A percentile compares a stretch with the other conserved stretches of the same genome.
phyloP scores from a whole-genome alignment of 2,797 vertebrate species.

The Lacerta agilis region DNA sequence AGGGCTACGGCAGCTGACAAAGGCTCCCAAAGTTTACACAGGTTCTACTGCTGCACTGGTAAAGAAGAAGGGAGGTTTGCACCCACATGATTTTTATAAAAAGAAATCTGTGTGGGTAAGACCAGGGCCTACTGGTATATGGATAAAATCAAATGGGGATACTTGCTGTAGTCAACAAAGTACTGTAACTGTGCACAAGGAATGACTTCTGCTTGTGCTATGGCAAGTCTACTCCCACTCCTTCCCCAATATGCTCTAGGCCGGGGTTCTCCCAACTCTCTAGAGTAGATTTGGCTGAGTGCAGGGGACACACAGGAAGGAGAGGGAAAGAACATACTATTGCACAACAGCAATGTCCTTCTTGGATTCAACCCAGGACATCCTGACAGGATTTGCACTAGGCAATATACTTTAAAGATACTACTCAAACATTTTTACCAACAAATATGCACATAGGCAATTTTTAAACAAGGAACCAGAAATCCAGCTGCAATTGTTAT shows the following conservation, averaged over 20 bases:
- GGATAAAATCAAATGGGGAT: neutral
- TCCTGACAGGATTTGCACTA: neutral
- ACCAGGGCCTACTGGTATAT: neutral
- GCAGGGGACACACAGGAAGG: too few relatives aligned
- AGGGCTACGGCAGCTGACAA: too few relatives aligned
- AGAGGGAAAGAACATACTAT: too few relatives aligned
- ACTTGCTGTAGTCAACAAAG: neutral
- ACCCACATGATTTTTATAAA: neutral
- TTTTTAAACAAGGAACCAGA: neutral
- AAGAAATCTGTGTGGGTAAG: neutral
- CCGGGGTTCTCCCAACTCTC: too few relatives aligned
- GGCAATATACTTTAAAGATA: neutral
- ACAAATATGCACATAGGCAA: slow-evolving; percentile 8
- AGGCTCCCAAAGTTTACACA: neutral
- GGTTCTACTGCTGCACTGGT: neutral
- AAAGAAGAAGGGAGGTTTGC: neutral
- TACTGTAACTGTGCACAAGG: too few relatives aligned
- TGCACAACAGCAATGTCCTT: too few relatives aligned
- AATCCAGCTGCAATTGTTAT: slow-evolving; percentile 16
- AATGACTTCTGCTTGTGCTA: too few relatives aligned
- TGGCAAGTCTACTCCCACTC: too few relatives aligned
- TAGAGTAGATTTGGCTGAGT: too few relatives aligned
- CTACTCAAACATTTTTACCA: neutral
- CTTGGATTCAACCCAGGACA: too few relatives aligned
- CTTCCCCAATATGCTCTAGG: too few relatives aligned